Evolutionary conservation across 1,140 invertebrate species (phyloP).

Genomic region (Lasaia peninsularis): DNA sequence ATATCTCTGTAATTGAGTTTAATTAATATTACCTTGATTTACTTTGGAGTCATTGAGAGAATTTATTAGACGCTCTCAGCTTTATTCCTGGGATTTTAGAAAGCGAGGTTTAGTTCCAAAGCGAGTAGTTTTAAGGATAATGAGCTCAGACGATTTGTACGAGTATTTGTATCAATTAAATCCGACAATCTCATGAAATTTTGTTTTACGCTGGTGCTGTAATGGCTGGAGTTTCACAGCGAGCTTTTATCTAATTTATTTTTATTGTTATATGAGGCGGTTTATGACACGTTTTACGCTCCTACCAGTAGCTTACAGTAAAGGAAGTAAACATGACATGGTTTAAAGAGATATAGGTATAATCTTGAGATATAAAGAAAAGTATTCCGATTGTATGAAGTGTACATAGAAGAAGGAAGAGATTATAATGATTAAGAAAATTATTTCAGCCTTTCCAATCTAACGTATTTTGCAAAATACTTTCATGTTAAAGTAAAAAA

Average conservation of each 20-base stretch:
- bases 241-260: slow-evolving; percentile 72
- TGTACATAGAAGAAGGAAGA: too few relatives aligned
- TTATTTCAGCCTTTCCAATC: too few relatives aligned
- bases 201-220: slow-evolving; percentile 50
- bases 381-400: too few relatives aligned
- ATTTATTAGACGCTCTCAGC: slow-evolving; percentile 2
- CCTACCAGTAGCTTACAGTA: slow-evolving; percentile 40
- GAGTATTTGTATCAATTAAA: slow-evolving; percentile 66
- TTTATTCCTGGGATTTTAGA: slow-evolving; percentile 4
- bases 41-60: neutral
- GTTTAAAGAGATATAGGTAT: neutral
- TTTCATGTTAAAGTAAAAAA: too few relatives aligned
- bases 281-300: slow-evolving; percentile 61
- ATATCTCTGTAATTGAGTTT: neutral
- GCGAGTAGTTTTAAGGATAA: slow-evolving; percentile 34
- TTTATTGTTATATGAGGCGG: slow-evolving; percentile 67
- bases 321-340: slow-evolving; percentile 26
- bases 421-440: too few relatives aligned
- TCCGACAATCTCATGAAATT: slow-evolving; percentile 54
- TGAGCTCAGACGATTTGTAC: slow-evolving; percentile 35
- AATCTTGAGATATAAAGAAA: too few relatives aligned
- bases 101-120: slow-evolving; percentile 18
- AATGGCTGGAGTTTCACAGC: slow-evolving; percentile 67
- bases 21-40: neutral
- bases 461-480: too few relatives aligned